Evolutionary conservation across 2,797 vertebrate species (phyloP), one percentile per base, ranked within the genome.

Genomic region (Lutjanus campechanus): DNA sequence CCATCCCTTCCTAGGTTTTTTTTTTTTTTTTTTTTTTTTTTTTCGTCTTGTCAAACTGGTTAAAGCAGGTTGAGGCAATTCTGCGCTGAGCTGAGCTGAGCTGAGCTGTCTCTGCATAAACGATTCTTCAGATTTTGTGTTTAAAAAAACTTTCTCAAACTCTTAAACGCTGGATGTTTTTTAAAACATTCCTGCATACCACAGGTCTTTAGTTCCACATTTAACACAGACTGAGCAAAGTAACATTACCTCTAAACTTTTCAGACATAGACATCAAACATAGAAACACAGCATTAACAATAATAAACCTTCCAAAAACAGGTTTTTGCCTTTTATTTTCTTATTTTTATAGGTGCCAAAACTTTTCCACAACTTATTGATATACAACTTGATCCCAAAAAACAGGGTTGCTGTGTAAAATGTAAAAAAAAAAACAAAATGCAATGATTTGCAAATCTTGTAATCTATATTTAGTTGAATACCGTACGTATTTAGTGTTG

Each of bases 41-140:
- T 60, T 80, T 55, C 36, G n/a, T 72, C 41, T 73, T 17, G 44
- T 20, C 47, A 56, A 41, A 17, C 25, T 43, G 55, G 44, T 9
- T 46, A 58, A 19, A 44, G 58, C 47, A 43, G 19, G 60, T 53
- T 36, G 22, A 79, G 11, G 29, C 8, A 36, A 1, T n/a, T 78
- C 77, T 58, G 44, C 0, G 6, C 59, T 36, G 29, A 36, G 8
- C 59, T 16, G 49, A 72, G 6, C 59, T 36, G 29, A 36, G 8
- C 59, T 16, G 49, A 72, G 16, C 7, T 59, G 25, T 76, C 22
- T 71, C 46, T 41, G 64, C 20, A 69, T 40, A 77, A 62, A 71
- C 8, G 9, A 58, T 53, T 50, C 11, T 60, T 20, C 13, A 7
- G 29, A 36, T 51, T 73, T 59, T 56, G 16, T 67, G 3, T 29